Evolutionary conservation across 2,113 vertebrate genomes (phyloP), one percentile per base, ranked within the genome.

Genomic region (Aldabrachelys gigantea): DNA sequence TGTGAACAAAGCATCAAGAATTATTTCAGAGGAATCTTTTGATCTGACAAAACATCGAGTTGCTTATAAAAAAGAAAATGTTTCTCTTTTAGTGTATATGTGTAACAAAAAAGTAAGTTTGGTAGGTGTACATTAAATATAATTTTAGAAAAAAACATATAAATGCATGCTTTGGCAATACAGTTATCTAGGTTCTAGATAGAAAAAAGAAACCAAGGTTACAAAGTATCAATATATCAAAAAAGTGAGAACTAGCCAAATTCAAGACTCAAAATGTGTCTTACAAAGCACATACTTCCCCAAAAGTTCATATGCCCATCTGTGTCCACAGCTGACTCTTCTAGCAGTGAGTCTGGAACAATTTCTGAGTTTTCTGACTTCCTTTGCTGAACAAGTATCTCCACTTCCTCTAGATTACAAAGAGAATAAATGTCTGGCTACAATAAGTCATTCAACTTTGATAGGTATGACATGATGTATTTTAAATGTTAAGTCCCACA

Each of bases 281-380:
- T 82, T 95, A 95, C 90, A 92, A 97, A 97, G 57, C 0, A 50
- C 86, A 95, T 96, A 89, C 90, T 97, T 94, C 93, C 93, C 95
- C 38, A 57, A 54, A 86, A 94, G 95, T 90, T 10, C 11, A 97
- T 83, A 79, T 96, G 96, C 95, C 97, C 96, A 96, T 97, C 96
- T 97, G 95, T 95, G 93, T 95, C 93, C 87, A 41, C 86, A 85
- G 89, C 90, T 96, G 91, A 95, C 44, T 47, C 41, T 94, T 94
- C 62, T 80, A 93, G 50, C 89, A 38, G 49, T 87, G 89, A 65
- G 89, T 87, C 83, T 59, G 89, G 65, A 96, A 87, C 89, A 2
- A 95, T 94, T 96, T 97, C 85, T 89, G 83, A 92, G 86, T 92
- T n/a, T 19, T 92, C 69, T 41, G 47, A 87, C 21, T 94, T 94